A percentile compares a stretch with the other conserved stretches of the same genome.
Evolutionary conservation across 2,888 invertebrate species (phyloP).

Genomic region (Noctua comes): DNA sequence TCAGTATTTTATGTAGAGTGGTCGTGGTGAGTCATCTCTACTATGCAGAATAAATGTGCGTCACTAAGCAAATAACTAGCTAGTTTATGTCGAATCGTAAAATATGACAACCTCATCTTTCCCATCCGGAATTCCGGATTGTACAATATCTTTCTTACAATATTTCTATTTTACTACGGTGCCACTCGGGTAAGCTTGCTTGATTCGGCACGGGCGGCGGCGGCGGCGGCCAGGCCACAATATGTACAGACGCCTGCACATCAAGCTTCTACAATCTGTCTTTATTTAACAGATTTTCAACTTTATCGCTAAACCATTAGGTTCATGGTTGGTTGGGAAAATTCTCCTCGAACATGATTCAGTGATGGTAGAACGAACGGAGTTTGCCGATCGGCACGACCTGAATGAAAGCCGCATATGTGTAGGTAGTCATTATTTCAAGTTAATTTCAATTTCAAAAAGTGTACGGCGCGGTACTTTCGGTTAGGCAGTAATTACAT

Average conservation of each 20-base stretch:
- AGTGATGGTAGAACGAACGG: background rate
- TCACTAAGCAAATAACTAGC: background rate
- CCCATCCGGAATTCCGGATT: background rate
- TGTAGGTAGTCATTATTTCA: background rate
- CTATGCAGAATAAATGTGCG: background rate
- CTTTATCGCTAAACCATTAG: too few species aligned
- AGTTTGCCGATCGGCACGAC: background rate
- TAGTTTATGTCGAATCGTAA: background rate
- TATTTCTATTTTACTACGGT: background rate
- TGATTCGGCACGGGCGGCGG: too few species aligned
- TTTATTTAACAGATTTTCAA: too few species aligned
- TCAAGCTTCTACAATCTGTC: too few species aligned
- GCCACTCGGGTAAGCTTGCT: too few species aligned
- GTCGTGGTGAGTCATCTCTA: background rate
- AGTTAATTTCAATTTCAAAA: background rate
- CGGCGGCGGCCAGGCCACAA: background rate
- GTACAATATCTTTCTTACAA: background rate
- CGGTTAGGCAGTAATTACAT: background rate
- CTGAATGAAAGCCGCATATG: background rate
- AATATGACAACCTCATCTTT: background rate
- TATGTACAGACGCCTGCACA: background rate
- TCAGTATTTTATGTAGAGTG: background rate
- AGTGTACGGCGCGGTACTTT: background rate
- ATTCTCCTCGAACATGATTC: background rate
- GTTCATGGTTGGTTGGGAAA: too few species aligned